Evolutionary conservation across 2,888 invertebrate species (phyloP), one percentile per base, ranked within the genome.

Genomic region (Drosophila diplacantha): DNA sequence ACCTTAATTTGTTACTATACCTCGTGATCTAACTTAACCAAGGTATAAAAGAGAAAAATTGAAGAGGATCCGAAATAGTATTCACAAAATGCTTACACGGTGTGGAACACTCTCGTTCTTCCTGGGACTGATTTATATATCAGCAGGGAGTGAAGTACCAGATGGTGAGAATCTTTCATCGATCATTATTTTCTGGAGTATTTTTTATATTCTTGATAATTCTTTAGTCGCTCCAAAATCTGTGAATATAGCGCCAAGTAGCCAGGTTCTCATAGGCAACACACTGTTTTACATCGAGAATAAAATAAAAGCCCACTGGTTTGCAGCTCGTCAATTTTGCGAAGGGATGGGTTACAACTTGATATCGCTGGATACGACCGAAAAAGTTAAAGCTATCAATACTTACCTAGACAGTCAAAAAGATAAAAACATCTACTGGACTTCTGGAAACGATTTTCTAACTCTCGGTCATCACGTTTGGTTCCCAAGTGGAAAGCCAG

Each of bases 381-480:
- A 44, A 12, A 44, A 44, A 29, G 0, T 4, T 12, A 8, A 29
- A 29, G 18, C 5, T 5, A 29, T 44, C 9, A 29, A 44, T 8
- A 29, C 1, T 18, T 18, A 44, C 43, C 43, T 44, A 7, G 43
- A 44, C 8, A 44, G 12, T 26, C 18, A 29, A 18, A 12, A 8
- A 2, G 12, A 44, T 29, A 18, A 0, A 12, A 16, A 12, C 0
- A 1, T 2, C 0, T 44, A 44, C 29, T 44, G 43, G 16, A 43
- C 41, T 26, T 43, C 41, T 16, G 41, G 41, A 16, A 43, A 26
- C 9, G 41, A 43, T 16, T 43, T 43, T 16, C 6, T 26, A 5
- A 43, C 41, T 43, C 16, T 8, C 8, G 34, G 11, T n/a, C 9
- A 5, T 24, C 41, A 43, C 5, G 41, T 26, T 11, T 43, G 41